Conservation (phyloP, 2,888 invertebrate species). For the Urechis unicinctus region DNA sequence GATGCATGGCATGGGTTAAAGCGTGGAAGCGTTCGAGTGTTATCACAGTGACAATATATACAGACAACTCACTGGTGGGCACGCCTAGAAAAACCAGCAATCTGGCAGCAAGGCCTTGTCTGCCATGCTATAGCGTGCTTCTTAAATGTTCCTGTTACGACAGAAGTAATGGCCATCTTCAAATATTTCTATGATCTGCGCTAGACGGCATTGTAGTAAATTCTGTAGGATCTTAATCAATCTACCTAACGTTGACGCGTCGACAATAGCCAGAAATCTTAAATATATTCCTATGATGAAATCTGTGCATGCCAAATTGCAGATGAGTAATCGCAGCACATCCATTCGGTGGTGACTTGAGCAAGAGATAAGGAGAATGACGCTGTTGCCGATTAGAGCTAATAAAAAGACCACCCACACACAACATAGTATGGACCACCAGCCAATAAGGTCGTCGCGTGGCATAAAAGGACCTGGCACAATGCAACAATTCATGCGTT, state of each 20-base stretch:
- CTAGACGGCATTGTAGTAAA: too few relatives aligned
- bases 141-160: constrained; percentile 82
- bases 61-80: constrained; percentile 85
- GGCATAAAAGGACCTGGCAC: constrained; percentile 82
- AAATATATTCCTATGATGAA: constrained; percentile 95
- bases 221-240: too few relatives aligned
- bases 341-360: constrained; percentile 90
- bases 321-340: constrained; percentile 91
- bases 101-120: constrained; percentile 84
- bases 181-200: too few relatives aligned
- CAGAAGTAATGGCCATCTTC: too few relatives aligned
- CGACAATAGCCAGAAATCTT: constrained; percentile 88
- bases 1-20: constrained; percentile 94
- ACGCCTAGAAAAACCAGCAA: constrained; percentile 93
- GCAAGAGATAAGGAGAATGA: constrained; percentile 86
- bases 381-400: constrained; percentile 91
- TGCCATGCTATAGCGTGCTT: constrained; percentile 97
- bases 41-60: constrained; percentile 92
- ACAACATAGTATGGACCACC: constrained; percentile 94
- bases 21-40: constrained; percentile 88
- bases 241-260: constrained; percentile 86
- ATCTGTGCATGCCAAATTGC: constrained; percentile 93
- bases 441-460: constrained; percentile 91
- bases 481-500: too few relatives aligned
- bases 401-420: constrained; percentile 95